Evolutionary conservation across 2,888 invertebrate species (phyloP).

Genomic region (Anthrax anthrax): DNA sequence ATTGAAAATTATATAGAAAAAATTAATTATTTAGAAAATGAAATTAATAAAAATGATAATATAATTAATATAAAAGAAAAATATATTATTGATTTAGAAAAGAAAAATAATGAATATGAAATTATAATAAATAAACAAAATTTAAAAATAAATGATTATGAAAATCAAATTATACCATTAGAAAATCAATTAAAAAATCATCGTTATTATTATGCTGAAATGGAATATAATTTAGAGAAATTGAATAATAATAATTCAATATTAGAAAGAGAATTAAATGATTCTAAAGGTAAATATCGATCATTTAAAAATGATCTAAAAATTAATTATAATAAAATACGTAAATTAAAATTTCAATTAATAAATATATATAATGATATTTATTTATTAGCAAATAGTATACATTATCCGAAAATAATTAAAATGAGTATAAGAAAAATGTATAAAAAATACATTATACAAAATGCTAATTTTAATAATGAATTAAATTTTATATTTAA

Average conservation of each 20-base stretch:
- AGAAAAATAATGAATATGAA: conserved; percentile 58
- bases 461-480: conserved; percentile 51
- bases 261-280: conserved; percentile 57
- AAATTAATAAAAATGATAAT: conserved; percentile 67
- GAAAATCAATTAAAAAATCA: conserved; percentile 73
- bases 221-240: conserved; percentile 70
- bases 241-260: conserved; percentile 57
- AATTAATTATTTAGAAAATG: conserved; percentile 66
- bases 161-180: conserved; percentile 61
- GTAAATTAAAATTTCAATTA: conserved; percentile 32
- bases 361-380: conserved; percentile 69
- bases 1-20: conserved; percentile 62
- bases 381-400: conserved; percentile 59
- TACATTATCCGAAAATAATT: conserved; percentile 50
- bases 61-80: conserved; percentile 78
- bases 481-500: conserved; percentile 31
- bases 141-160: neutral
- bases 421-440: conserved; percentile 25
- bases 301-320: conserved; percentile 55
- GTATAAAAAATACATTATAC: conserved; percentile 42
- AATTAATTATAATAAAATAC: conserved; percentile 41
- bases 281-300: conserved; percentile 61
- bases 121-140: neutral
- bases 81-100: conserved; percentile 66
- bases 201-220: conserved; percentile 63